Conservation (phyloP, 2,888 invertebrate species). For the Lycia hirtaria region DNA sequence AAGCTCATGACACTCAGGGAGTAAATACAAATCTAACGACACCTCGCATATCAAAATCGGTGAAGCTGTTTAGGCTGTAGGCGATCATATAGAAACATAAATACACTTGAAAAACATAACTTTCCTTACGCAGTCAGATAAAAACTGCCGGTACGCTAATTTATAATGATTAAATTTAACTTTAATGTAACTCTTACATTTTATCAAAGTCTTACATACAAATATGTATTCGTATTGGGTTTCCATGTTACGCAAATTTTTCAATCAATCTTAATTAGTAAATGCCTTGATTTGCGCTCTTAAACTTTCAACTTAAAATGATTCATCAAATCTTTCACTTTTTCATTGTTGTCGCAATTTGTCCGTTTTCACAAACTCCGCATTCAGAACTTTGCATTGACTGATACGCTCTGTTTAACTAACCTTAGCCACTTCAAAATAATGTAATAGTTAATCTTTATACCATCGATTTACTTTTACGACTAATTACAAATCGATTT, state of each 20-base stretch:
- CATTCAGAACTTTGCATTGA: slow-evolving; percentile 16
- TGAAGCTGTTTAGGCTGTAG: no score
- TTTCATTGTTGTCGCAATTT: slow-evolving; percentile 20
- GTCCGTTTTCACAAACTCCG: slow-evolving; percentile 15
- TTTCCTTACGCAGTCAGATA: no score
- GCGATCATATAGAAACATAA: no score
- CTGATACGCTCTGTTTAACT: slow-evolving; percentile 40
- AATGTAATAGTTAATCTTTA: slow-evolving; percentile 54
- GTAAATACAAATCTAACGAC: no score
- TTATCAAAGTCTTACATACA: no score
- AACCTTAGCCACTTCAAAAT: slow-evolving; percentile 32
- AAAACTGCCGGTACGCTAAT: no score
- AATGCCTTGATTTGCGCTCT: slow-evolving; percentile 2
- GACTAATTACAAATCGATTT: slow-evolving; percentile 55
- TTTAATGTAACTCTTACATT: neutral
- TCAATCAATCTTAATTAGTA: slow-evolving; percentile 12
- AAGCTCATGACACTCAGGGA: no score
- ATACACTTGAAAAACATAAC: no score
- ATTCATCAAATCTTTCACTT: slow-evolving; percentile 20
- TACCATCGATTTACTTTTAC: slow-evolving; percentile 59
- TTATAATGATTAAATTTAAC: no score
- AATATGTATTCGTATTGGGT: no score
- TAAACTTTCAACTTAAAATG: slow-evolving; percentile 20
- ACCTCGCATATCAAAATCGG: no score
- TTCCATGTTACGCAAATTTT: neutral